phyloP scores from a whole-genome alignment of 2,797 vertebrate genomes.

The Percopsis omiscomaycus region DNA sequence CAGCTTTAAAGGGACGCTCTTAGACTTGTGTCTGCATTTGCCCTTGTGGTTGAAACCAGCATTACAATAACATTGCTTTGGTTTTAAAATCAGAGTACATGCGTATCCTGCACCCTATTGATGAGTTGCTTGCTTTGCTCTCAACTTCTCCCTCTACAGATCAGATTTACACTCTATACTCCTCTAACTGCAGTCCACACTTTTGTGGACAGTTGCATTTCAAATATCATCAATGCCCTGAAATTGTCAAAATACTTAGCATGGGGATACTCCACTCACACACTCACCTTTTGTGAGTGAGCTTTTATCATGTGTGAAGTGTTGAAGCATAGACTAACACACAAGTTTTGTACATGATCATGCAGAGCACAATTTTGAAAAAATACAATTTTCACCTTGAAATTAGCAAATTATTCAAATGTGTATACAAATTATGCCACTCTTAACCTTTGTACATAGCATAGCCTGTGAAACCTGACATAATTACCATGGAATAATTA shows the following conservation, averaged over 20 bases:
- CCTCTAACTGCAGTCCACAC: no score
- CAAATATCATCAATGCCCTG: background rate
- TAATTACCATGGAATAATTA: constrained; percentile 96
- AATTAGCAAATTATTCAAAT: constrained; percentile 98
- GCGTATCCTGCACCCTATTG: no score
- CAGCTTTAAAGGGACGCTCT: no score
- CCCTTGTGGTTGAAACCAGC: no score
- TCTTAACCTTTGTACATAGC: constrained; percentile 86
- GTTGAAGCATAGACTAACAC: constrained; percentile 81
- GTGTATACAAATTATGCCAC: constrained; percentile 97
- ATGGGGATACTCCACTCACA: constrained; percentile 56
- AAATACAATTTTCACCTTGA: constrained; percentile 98
- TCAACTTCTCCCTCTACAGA: no score
- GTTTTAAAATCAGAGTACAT: no score
- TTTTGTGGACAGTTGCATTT: no score
- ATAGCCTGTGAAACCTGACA: constrained; percentile 91
- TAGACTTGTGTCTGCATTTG: no score
- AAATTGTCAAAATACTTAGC: constrained; percentile 71
- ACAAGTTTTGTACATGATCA: constrained; percentile 76
- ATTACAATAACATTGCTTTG: no score
- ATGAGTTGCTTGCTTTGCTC: no score
- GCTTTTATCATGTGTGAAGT: constrained; percentile 83
- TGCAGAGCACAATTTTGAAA: constrained; percentile 94
- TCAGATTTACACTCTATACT: no score
- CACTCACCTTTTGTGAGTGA: constrained; percentile 79